Evolutionary conservation across 2,113 vertebrate species (phyloP).

Genomic region (Cyphomyrus discorhynchus): DNA sequence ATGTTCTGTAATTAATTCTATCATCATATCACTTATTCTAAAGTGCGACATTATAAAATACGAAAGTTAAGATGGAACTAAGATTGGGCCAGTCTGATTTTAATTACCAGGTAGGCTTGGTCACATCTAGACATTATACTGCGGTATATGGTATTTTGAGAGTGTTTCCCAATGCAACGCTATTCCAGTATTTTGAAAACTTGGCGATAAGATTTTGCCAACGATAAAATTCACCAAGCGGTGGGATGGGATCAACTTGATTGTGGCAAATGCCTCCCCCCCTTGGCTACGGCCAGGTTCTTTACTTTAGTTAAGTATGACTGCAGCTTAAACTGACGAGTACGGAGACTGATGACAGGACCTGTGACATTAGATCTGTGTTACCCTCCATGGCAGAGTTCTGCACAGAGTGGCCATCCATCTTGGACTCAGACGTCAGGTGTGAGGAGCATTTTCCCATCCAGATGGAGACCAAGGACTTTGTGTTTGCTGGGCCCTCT

Average conservation of each 20-base stretch:
- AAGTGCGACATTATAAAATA: neutral
- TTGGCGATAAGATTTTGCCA: neutral
- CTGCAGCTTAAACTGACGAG: neutral
- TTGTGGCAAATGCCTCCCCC: neutral
- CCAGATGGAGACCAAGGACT: conserved; percentile 72
- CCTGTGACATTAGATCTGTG: neutral
- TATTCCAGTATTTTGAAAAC: neutral
- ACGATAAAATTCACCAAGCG: neutral
- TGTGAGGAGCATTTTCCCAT: conserved; percentile 80
- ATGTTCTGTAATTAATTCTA: neutral
- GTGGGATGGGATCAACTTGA: neutral
- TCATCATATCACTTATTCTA: neutral
- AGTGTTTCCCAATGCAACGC: neutral
- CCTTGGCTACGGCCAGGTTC: neutral
- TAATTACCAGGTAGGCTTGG: neutral
- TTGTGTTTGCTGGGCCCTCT: conserved; percentile 74
- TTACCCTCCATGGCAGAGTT: conserved; percentile 63
- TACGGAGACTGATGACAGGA: neutral
- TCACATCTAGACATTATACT: neutral
- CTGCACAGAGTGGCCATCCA: conserved; percentile 86
- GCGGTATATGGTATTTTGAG: neutral
- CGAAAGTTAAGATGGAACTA: neutral
- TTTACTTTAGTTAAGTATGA: neutral
- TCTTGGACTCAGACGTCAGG: conserved; percentile 70
- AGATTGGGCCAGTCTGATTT: neutral